Evolutionary conservation across 53 echinoderm and acorn worm species (phyloP), one percentile per base, ranked within the genome.

Genomic region (Glandiceps talaboti): DNA sequence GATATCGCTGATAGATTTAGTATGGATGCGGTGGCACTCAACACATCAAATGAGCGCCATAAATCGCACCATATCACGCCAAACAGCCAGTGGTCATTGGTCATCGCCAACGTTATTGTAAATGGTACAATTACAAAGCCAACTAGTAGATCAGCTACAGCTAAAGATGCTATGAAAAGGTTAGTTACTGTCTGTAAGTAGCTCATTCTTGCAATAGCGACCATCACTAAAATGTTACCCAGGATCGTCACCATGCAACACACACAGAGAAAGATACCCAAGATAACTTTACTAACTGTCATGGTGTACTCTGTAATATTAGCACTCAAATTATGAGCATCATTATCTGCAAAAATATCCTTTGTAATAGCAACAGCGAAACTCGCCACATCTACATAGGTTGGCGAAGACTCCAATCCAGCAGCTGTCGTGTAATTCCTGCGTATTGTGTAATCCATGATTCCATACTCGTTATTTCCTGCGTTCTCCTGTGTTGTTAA

Each of bases 1-100:
- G 88, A 85, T 32, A 88, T 88, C 14, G 82, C 85, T 28, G 78
- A 85, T 28, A 88, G 75, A 79, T 88, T 88, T 27, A 82, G 78
- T 30, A 88, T 88, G 1, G 88, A 88, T 25, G 88, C 88, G 25
- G 88, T 88, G 30, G 84, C 77, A 33, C 82, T 79, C 26, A 88
- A 79, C 30, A 88, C 82, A 73, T 88, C 88, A 29, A 88, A 84
- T 0, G 88, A 84, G 29, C 84, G 88, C 88, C 88, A 88, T 64
- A 85, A 33, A 72, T 88, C 88, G 76, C 88, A 88, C 88, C 85
- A 82, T 14, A 74, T 27, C 27, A 81, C 80, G 20, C 88, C 88
- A 64, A 88, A 88, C 12, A 82, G 31, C 88, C 88, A 88, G 32
- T 88, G 75, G n/a, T 81, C 85, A n/a, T 76, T 79, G 0, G 85